Percentiles rank a stretch among this genome's conserved stretches.
Conservation (phyloP, 2,113 vertebrate genomes). For the Lophotis ruficrista region DNA sequence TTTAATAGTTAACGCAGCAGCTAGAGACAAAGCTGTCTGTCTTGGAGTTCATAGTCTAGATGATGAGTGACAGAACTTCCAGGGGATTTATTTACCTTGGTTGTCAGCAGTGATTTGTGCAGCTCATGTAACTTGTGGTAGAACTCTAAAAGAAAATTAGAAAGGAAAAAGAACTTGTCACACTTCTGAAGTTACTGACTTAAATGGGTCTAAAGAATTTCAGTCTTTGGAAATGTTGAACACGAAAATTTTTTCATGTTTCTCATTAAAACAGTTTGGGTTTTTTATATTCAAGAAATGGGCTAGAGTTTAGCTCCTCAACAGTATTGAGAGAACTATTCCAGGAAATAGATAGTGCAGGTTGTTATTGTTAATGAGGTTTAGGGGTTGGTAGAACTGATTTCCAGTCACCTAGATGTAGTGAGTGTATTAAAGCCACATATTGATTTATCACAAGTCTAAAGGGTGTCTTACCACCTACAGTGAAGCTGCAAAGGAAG, state of each 20-base stretch:
- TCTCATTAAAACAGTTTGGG: background rate
- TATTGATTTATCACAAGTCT: background rate
- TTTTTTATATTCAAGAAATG: background rate
- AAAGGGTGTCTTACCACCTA: background rate
- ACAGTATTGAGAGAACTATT: background rate
- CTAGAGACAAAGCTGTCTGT: background rate
- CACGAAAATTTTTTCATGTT: background rate
- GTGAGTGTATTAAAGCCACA: background rate
- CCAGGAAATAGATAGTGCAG: background rate
- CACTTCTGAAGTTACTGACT: background rate
- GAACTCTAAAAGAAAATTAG: background rate
- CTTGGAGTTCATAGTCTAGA: background rate
- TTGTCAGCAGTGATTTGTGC: background rate
- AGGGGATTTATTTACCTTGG: background rate
- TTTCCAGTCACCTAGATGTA: background rate
- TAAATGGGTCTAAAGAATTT: background rate
- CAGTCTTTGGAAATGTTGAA: background rate
- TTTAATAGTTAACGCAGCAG: background rate
- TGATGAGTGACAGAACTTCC: background rate
- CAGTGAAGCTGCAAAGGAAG: background rate
- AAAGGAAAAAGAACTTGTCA: background rate
- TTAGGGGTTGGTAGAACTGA: background rate
- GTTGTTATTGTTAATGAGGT: background rate
- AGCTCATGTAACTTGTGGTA: background rate
- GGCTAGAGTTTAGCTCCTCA: background rate